Evolutionary conservation across 2,888 invertebrate species (phyloP).

Genomic region (Amiota mariae): DNA sequence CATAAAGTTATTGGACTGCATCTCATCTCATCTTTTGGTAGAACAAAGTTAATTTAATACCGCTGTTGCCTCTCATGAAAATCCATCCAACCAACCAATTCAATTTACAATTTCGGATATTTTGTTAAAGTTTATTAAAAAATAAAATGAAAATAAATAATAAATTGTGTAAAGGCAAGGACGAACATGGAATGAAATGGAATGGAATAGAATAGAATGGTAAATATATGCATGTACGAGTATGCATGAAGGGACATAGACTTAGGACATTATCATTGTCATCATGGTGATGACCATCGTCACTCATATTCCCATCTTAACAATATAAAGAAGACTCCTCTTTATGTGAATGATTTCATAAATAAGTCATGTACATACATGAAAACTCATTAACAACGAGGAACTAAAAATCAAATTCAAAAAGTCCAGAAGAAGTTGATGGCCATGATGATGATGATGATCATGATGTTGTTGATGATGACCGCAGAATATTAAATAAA

Average conservation of each 20-base stretch:
- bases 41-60: too few species aligned
- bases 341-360: slow-evolving; percentile 38
- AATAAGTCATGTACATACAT: slow-evolving; percentile 56
- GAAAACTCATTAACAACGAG: slow-evolving; percentile 68
- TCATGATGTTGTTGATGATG: too few species aligned
- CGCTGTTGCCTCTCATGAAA: slow-evolving; percentile 33
- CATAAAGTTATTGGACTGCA: background rate
- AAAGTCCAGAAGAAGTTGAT: too few species aligned
- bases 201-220: too few species aligned
- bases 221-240: too few species aligned
- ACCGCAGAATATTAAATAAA: background rate
- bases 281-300: background rate
- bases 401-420: slow-evolving; percentile 28
- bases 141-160: slow-evolving; percentile 27
- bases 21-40: slow-evolving; percentile 18
- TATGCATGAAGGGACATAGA: too few species aligned
- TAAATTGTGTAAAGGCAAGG: slow-evolving; percentile 20
- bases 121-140: slow-evolving; percentile 47
- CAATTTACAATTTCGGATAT: slow-evolving; percentile 35
- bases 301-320: background rate
- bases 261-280: too few species aligned
- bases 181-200: background rate
- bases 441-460: too few species aligned
- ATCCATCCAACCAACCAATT: slow-evolving; percentile 12
- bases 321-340: background rate